A percentile compares a stretch with the other conserved stretches of the same genome.
These are phyloP conservation scores for Pseudochromis fuscus DNA, from an alignment of 2,797 vertebrate species.

Conservation along the genomic window DNA sequence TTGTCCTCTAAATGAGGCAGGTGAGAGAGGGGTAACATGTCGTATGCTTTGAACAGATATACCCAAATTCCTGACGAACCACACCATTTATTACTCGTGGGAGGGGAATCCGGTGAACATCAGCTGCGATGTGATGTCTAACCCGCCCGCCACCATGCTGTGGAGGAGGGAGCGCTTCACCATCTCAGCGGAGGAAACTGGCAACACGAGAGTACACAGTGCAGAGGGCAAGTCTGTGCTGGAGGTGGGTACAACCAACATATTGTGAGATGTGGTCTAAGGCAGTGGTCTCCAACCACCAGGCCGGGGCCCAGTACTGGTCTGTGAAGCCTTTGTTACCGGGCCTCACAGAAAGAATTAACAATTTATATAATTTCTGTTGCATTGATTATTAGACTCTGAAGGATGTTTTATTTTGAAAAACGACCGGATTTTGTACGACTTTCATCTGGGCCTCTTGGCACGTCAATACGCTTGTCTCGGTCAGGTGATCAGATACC, in stretches of 20 bases:
- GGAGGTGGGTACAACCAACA: slow-evolving; percentile 90
- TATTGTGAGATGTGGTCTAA: no score
- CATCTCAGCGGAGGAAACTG: slow-evolving; percentile 89
- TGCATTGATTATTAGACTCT: no score
- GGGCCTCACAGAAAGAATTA: no score
- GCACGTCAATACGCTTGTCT: no score
- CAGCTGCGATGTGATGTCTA: slow-evolving; percentile 95
- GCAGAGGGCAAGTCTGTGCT: slow-evolving; percentile 90
- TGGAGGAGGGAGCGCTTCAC: slow-evolving; percentile 94
- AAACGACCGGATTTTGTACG: no score
- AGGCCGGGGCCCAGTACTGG: no score
- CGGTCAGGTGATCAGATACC: no score
- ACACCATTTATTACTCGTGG: slow-evolving; percentile 97
- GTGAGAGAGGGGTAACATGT: neutral
- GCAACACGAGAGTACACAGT: slow-evolving; percentile 89
- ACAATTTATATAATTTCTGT: no score
- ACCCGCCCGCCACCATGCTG: slow-evolving; percentile 92
- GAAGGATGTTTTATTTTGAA: no score
- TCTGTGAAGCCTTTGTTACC: no score
- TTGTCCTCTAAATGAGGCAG: neutral
- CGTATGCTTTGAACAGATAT: slow-evolving; percentile 86
- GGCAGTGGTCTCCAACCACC: no score
- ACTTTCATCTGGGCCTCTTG: no score
- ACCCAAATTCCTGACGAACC: slow-evolving; percentile 95
- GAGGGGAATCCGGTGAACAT: slow-evolving; percentile 99